Evolutionary conservation across 2,113 vertebrate genomes (phyloP), one percentile per base, ranked within the genome.

Genomic region (Bagarius yarrelli): DNA sequence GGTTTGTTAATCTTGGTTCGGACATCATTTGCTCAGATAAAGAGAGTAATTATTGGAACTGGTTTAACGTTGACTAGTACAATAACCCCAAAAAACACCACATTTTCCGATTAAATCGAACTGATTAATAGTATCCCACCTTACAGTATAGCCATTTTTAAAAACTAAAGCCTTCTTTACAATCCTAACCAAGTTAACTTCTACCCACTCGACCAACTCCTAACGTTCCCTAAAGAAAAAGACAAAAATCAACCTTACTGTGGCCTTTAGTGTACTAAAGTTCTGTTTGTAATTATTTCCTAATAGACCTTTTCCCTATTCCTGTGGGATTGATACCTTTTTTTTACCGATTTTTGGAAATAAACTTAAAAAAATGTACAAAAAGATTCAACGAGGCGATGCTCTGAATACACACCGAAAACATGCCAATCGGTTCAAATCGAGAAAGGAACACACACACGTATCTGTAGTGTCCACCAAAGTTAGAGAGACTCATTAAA

Each of bases 401-500:
- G 53, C 69, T 78, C 55, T 86, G 69, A 82, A 25, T 90, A 82
- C 77, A 88, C 87, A 69, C 73, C 52, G 78, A 81, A 4, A 73
- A 50, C 66, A 86, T 25, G 53, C 27, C 80, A 67, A 78, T 78
- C 76, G 57, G 69, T 79, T 81, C 27, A 87, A 84, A 87, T 2
- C 1, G 72, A 85, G 77, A 63, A 83, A 88, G 52, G 73, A 61
- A 44, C 61, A 50, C 11, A 40, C 25, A 91, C 88, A 93, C 89
- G 90, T 93, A 95, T 92, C 91, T 94, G 89, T 92, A 92, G 90
- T 93, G 90, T 91, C 95, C 95, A 94, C 95, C 95, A 96, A 97
- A 97, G 95, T 95, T 94, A 93, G 93, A 91, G 94, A 95, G 95
- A 94, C 94, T 94, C 95, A 91, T 93, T 93, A 94, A 92, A 90